A percentile compares a stretch with the other conserved stretches of the same genome.
Evolutionary conservation across 1,140 invertebrate genomes (phyloP).

Genomic region (Harpegnathos saltator): DNA sequence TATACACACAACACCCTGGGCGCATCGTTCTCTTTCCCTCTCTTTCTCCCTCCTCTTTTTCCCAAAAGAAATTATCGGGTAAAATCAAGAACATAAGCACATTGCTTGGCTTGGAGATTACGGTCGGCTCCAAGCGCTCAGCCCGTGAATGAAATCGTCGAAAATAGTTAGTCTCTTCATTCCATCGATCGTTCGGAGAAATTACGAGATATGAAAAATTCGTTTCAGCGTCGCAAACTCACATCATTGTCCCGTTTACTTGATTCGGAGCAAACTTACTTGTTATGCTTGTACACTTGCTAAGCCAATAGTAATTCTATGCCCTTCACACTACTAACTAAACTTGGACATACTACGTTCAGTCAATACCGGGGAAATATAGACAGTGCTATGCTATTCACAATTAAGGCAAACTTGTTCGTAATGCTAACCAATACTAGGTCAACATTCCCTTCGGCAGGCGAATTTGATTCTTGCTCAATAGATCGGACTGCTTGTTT

Average conservation of each 20-base stretch:
- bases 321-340: not conserved
- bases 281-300: not conserved
- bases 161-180: not conserved
- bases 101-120: not conserved
- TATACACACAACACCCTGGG: slow-evolving; percentile 22
- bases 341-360: slow-evolving; percentile 2
- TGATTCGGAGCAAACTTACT: not conserved
- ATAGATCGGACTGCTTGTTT: not conserved
- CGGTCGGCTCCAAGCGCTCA: not conserved
- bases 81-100: not conserved
- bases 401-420: slow-evolving; percentile 6
- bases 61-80: not conserved
- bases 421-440: not conserved
- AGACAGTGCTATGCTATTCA: slow-evolving; percentile 16
- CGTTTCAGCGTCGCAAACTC: no score
- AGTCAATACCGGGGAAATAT: not conserved
- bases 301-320: not conserved
- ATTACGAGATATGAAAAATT: no score
- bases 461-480: not conserved
- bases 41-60: not conserved
- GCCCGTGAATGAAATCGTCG: not conserved
- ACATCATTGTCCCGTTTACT: not conserved
- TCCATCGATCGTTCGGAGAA: no score
- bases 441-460: not conserved
- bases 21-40: not conserved